Conservation (phyloP, 2,113 vertebrate species). For the Nerophis ophidion region DNA sequence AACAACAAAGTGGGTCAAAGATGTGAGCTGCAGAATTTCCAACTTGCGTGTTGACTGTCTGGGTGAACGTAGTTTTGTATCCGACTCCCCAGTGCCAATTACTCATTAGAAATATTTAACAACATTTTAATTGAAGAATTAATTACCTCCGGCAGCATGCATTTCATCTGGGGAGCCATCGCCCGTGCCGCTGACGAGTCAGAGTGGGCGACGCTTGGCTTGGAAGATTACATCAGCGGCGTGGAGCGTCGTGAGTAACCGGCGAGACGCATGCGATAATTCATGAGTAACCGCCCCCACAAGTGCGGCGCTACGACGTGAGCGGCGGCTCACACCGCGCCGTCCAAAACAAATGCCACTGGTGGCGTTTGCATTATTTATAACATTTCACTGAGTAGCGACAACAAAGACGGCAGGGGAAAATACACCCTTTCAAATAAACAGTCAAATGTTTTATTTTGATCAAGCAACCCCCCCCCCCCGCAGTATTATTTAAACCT, state of each 20-base stretch:
- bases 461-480: neutral
- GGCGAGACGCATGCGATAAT: conserved; percentile 41
- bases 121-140: conserved; percentile 86
- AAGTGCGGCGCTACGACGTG: conserved; percentile 47
- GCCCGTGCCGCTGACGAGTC: conserved; percentile 49
- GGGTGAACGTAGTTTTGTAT: conserved; percentile 76
- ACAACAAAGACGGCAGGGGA: conserved; percentile 6
- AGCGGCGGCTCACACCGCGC: conserved; percentile 27
- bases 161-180: conserved; percentile 77
- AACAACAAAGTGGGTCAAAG: conserved; percentile 70
- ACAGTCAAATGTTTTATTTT: neutral
- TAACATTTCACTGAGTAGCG: conserved; percentile 26
- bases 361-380: conserved; percentile 42
- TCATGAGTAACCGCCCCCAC: conserved; percentile 42
- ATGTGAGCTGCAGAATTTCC: conserved; percentile 67
- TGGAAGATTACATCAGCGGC: conserved; percentile 62
- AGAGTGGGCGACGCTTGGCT: conserved; percentile 40
- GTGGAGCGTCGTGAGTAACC: conserved; percentile 43
- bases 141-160: conserved; percentile 80
- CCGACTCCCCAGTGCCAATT: conserved; percentile 72
- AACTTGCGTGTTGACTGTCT: conserved; percentile 67
- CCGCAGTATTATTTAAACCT: neutral
- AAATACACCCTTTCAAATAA: neutral
- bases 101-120: conserved; percentile 85
- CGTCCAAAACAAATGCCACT: conserved; percentile 43